Base-by-base conservation (phyloP, 2,797 vertebrate genomes). In the Echiichthys vipera region DNA sequence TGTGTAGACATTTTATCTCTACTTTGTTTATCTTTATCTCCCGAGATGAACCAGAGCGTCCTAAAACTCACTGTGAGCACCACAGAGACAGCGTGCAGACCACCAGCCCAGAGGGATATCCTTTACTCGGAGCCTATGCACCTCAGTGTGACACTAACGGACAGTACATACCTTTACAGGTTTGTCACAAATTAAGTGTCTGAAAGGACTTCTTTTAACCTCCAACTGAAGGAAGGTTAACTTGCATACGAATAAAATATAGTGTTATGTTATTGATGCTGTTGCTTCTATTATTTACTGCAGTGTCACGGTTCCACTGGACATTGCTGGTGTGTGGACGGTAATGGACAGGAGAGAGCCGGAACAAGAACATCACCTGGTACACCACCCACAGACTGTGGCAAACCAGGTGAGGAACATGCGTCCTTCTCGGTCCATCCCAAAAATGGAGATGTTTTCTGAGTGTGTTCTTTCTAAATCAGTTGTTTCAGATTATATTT, bases 301-400 rank as follows among this genome's bases (percentile, higher is more conserved):
- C 27, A 97, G 91, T 98, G 97, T 62, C 95, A 96, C 0, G 7
- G 91, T 11, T 93, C 95, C 76, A 93, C 93, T 0, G 96, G 96
- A 62, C 57, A 96, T 76, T 98, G 96, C 84, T 98, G 96, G 96
- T 98, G 96, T 3, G 96, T 98, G 81, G 93, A 96, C 5, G 77
- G 13, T 0, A 66, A 76, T 0, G 96, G 97, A 27, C 93, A 94
- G 46, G 96, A 97, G 78, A 90, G 94, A 67, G 40, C 84, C 0
- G 95, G 95, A 24, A 96, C 96, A 0, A 88, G 91, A 50, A 95
- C 92, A 0, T 37, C 71, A 0, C 94, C 96, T 0, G 95, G 95
- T 32, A 65, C 88, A 5, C 54, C 87, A 0, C 84, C 78, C 0
- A 87, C 80, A 0, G 89, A 85, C 84, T 97, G 96, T 1, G 71